Base-by-base conservation (phyloP, 1,140 invertebrate species). In the Metopolophium dirhodum region DNA sequence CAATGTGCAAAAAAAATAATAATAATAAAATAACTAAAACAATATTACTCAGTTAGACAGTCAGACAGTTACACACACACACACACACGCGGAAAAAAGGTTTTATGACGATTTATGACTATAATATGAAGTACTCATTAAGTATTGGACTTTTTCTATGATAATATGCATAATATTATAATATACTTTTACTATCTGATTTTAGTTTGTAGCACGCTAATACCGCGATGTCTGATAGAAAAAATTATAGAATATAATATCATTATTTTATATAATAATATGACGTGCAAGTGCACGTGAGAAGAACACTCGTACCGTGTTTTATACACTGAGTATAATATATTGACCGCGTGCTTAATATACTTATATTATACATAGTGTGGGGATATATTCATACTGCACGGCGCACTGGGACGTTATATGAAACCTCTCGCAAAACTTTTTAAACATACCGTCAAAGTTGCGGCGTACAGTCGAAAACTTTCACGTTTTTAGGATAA, bases 381-480 rank as follows among this genome's bases (percentile, higher is more conserved):
- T 47, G 45, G 45, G 23, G 30, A 30, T 77, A 77, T 47, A 86
- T 86, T 18, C 26, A n/a, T 86, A 45, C 9, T 41, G 41, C 82
- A 83, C 22, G 35, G 77, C 14, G 14, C 77, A 18, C 8, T 37
- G 22, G 41, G 22, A 77, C 18, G 37, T 26, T 85, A 30, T 41
- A 14, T 45, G 49, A 88, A 7, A 88, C 11, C 45, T 51, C 35
- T 51, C 14, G 9, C 7, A 54, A 88, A 88, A 88, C 49, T 87
- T 88, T 54, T 51, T 54, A 54, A 51, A 88, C 49, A 88, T 37
- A 35, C 87, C 87, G n/a, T 88, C 47, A 88, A 37, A 88, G 45
- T 88, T 88, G n/a, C 35, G n/a, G 4, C 41, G 6, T 8, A 88
- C 30, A 87, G 41, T 49, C 26, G 85, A 47, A 45, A 87, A 87